Base-by-base conservation (phyloP, 2,797 vertebrate genomes). In the Lacerta agilis region DNA sequence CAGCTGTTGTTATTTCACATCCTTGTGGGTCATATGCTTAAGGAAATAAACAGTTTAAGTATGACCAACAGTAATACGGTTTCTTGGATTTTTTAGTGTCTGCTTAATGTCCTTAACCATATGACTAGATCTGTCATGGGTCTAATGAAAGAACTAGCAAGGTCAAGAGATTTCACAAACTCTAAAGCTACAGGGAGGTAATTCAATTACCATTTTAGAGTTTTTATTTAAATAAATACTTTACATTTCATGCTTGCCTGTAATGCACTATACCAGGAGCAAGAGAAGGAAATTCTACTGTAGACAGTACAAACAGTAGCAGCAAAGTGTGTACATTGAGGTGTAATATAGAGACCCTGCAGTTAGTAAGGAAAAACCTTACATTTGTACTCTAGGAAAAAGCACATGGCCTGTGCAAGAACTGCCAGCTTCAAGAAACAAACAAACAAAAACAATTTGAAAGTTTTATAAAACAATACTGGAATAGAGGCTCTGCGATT, bases 241-340 rank as follows among this genome's bases (percentile, higher is more conserved):
- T 98, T 98, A 98, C 97, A 98, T 97, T 97, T 98, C 98, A 99
- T 99, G 98, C 98, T 98, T 97, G 97, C 98, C 98, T 98, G 97
- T 98, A 97, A 97, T 97, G 97, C 98, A 98, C 97, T 98, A 98
- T 97, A 64, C 61, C 97, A 97, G 97, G 98, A 97, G 97, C 97
- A 97, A 97, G 97, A 96, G 96, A 96, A 97, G 97, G 97, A 97
- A 96, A 95, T 94, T 97, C 97, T 97, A 97, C 97, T 95, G 97
- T 97, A 94, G 97, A 98, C 97, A 96, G 97, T 97, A 98, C 97
- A 97, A 98, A 98, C 97, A 97, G 97, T 98, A 99, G 98, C 98
- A 98, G 98, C 98, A 98, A 98, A 97, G 97, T 97, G 97, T 97
- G 97, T 96, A 96, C 96, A 94, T 95, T 95, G 98, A 98, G 97